These are phyloP conservation scores for Ectropis grisescens DNA, from an alignment of 1,140 invertebrate species.

Conservation along the genomic window DNA sequence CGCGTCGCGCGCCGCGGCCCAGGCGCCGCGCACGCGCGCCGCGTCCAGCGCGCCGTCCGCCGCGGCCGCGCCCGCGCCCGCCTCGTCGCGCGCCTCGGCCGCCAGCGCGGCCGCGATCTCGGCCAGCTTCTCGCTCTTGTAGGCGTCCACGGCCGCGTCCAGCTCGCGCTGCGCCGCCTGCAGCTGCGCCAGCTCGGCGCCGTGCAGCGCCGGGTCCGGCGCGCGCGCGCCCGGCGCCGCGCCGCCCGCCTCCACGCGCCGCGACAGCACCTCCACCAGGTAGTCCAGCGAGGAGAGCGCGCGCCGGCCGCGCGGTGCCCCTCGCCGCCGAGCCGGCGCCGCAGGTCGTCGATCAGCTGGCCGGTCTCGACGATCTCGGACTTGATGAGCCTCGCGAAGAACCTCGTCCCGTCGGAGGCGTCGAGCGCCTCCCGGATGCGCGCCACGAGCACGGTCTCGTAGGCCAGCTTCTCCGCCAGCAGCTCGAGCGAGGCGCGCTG, in stretches of 20 bases:
- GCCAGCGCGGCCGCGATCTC: conserved; percentile 77
- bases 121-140: conserved; percentile 77
- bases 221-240: conserved; percentile 30
- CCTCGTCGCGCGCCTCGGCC: conserved; percentile 74
- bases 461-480: conserved; percentile 82
- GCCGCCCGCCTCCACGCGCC: conserved; percentile 68
- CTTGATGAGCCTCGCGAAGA: conserved; percentile 70
- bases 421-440: conserved; percentile 73
- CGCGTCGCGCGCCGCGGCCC: conserved; percentile 77
- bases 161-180: conserved; percentile 74
- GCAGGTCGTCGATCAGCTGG: conserved; percentile 78
- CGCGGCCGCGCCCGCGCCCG: conserved; percentile 27
- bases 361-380: conserved; percentile 80
- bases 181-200: conserved; percentile 71
- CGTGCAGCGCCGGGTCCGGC: conserved; percentile 45
- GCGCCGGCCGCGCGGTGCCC: conserved; percentile 67
- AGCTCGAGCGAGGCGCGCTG: conserved; percentile 76
- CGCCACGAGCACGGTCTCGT: conserved; percentile 78
- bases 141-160: conserved; percentile 72
- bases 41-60: conserved; percentile 45
- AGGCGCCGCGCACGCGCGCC: conserved; percentile 73
- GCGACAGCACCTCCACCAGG: conserved; percentile 75
- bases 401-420: conserved; percentile 63
- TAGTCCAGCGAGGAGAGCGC: conserved; percentile 73
- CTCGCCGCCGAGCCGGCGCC: conserved; percentile 74